Conservation (phyloP, 2,888 invertebrate genomes). For the Cephus sareptanus region DNA sequence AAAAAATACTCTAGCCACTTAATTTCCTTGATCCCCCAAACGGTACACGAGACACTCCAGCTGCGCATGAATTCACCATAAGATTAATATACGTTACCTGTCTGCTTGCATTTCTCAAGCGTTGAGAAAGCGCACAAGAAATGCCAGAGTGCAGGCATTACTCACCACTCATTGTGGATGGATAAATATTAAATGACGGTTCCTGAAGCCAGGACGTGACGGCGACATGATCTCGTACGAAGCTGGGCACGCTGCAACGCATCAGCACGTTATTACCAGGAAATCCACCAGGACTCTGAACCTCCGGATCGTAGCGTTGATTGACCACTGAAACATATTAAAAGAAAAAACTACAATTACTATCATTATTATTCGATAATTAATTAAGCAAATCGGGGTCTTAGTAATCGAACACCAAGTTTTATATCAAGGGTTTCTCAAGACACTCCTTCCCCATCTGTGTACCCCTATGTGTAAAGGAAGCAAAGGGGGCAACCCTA, state of each 20-base stretch:
- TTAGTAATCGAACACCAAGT: neutral
- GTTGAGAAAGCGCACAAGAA: neutral
- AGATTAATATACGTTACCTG: neutral
- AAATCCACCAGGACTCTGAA: constrained; percentile 71
- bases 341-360: neutral
- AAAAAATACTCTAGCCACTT: neutral
- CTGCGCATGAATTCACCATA: neutral
- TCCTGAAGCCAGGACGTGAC: constrained; percentile 72
- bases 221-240: constrained; percentile 70
- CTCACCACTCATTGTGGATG: constrained; percentile 69
- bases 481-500: neutral
- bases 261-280: constrained; percentile 70
- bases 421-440: neutral
- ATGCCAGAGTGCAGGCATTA: constrained; percentile 15
- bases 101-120: neutral
- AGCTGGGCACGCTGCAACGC: constrained; percentile 70
- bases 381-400: neutral
- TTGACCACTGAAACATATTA: constrained; percentile 66
- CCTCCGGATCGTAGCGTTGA: constrained; percentile 71
- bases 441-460: neutral
- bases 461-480: neutral
- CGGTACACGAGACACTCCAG: neutral
- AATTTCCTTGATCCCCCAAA: neutral
- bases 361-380: neutral
- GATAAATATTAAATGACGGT: constrained; percentile 70